Evolutionary conservation across 2,888 invertebrate species (phyloP).

Genomic region (Sialis fuliginosa): DNA sequence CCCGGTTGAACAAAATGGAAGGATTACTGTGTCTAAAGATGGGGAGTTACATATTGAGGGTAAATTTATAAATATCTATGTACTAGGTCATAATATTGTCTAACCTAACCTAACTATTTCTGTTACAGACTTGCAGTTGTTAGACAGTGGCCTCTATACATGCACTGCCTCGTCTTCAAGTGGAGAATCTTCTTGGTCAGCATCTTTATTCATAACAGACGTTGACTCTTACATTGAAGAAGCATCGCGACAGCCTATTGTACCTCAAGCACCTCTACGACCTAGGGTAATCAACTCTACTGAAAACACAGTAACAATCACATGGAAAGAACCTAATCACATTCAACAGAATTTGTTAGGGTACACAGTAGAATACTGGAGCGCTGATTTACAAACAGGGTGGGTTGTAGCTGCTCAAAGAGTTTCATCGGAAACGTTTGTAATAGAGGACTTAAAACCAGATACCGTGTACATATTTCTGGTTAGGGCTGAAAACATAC

Average conservation of each 20-base stretch:
- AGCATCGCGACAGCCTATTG: conserved; percentile 32
- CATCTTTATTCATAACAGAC: conserved; percentile 43
- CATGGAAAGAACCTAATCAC: conserved; percentile 40
- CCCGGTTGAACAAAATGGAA: conserved; percentile 26
- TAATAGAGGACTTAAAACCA: conserved; percentile 53
- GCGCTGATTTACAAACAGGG: conserved; percentile 58
- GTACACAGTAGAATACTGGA: conserved; percentile 62
- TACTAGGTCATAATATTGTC: background rate
- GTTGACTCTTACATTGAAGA: conserved; percentile 40
- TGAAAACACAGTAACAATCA: conserved; percentile 38
- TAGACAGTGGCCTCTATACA: conserved; percentile 62
- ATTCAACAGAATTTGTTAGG: conserved; percentile 28
- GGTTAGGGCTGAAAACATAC: conserved; percentile 69
- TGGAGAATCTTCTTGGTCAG: conserved; percentile 71
- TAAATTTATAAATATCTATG: conserved; percentile 15
- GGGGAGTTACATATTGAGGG: conserved; percentile 63
- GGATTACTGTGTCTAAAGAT: conserved; percentile 41
- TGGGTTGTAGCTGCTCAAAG: conserved; percentile 55
- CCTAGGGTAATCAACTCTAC: conserved; percentile 49
- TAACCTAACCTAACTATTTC: conserved; percentile 3
- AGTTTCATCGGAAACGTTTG: conserved; percentile 47
- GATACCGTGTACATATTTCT: conserved; percentile 73
- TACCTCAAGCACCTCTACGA: conserved; percentile 53
- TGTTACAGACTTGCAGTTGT: conserved; percentile 43
- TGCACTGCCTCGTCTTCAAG: conserved; percentile 71